Base-by-base conservation (phyloP, 2,888 invertebrate genomes). In the Tenthredo mesomela region DNA sequence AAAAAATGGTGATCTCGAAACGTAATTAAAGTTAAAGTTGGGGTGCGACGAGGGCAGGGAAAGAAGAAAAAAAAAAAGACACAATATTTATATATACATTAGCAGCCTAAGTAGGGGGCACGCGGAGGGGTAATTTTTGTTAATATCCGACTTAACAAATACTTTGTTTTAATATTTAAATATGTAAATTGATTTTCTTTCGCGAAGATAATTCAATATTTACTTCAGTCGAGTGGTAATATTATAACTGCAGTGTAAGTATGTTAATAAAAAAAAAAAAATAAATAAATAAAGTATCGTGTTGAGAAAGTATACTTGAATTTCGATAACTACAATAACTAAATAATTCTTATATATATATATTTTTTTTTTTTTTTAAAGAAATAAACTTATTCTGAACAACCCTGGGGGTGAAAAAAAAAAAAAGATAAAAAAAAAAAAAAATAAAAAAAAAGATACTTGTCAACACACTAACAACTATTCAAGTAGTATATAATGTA, bases 381-480 rank as follows among this genome's bases (percentile, higher is more conserved):
- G 47, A 80, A 40, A 80, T 40, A 80, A 61, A 80, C 61, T 58
- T 61, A 61, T 80, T 80, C 80, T 80, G 80, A 80, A 58, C 80
- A 58, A 80, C 40, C 80, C 80, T 80, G 80, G 37, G 37, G 37
- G 1, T 0, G 7, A 7, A 1, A 7, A 7, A 37, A 37, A 7
- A 37, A 6, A 37, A 37, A 1, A 37, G 4, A 33, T 2, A 4
- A 5, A 5, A 33, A 33, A 4, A 33, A 33, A 4, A 33, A 33
- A 33, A 33, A 33, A 33, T 3, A 37, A 37, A 37, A 37, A 61
- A 40, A 4, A 33, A 40, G 58, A 80, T 80, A 80, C 61, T 80
- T 25, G 61, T 80, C 61, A 61, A 58, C 80, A 40, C 12, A 80
- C 25, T 80, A 61, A 40, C 21, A 73, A 73, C 43, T 80, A 80